A percentile compares a stretch with the other conserved stretches of the same genome.
phyloP scores from a whole-genome alignment of 2,113 vertebrate genomes.

The Ancistrus triradiatus region DNA sequence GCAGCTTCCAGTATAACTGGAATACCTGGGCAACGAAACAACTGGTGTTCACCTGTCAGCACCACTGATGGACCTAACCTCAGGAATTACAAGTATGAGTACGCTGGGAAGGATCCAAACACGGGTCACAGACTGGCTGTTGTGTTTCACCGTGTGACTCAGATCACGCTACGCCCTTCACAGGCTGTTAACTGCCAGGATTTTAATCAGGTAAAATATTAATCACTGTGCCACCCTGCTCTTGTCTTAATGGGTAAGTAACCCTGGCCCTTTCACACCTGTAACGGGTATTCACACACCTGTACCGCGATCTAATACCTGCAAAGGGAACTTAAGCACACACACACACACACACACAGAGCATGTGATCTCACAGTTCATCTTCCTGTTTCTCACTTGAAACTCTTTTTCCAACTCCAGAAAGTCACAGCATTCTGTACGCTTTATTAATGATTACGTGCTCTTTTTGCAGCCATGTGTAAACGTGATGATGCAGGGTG shows the following conservation, averaged over 20 bases:
- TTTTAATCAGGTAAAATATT: not conserved
- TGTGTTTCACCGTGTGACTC: not conserved
- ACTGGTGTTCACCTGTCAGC: not conserved
- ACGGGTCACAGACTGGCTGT: no score
- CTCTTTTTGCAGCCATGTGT: no score
- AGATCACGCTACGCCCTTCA: slow-evolving; percentile 25
- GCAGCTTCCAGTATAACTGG: not conserved
- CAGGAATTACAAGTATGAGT: slow-evolving; percentile 6
- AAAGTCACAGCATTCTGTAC: no score
- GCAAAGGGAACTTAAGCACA: not conserved
- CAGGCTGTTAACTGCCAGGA: slow-evolving; percentile 5
- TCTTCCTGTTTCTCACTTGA: no score
- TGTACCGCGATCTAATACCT: not conserved
- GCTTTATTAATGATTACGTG: no score
- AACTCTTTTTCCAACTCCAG: no score
- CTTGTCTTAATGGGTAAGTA: slow-evolving; percentile 35
- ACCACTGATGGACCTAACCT: not conserved
- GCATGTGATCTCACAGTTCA: not conserved
- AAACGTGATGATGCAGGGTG: no score
- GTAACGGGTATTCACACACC: not conserved
- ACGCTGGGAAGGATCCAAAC: not conserved
- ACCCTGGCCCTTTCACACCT: slow-evolving; percentile 9
- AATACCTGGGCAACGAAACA: not conserved
- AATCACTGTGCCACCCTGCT: not conserved
- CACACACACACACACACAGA: not conserved